Evolutionary conservation across 92 coral and sea anemone species (phyloP).

Genomic region (Umimayanthus chanpuru): DNA sequence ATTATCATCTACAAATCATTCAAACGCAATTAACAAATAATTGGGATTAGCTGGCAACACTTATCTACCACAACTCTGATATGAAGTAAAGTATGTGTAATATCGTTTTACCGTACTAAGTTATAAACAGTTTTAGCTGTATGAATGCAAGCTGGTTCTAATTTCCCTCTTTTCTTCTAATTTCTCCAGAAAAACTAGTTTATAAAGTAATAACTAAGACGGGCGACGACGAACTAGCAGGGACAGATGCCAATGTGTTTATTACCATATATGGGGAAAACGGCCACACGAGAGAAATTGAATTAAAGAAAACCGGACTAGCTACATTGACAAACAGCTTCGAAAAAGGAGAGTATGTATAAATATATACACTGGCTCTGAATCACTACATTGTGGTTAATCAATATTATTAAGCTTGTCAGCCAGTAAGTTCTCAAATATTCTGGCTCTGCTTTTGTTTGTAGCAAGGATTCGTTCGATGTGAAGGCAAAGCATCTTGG

Average conservation of each 20-base stretch:
- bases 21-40: too few species aligned
- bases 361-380: neutral
- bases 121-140: neutral
- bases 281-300: neutral
- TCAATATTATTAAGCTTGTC: neutral
- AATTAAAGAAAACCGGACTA: neutral
- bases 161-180: neutral
- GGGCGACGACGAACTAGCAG: neutral
- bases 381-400: neutral
- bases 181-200: neutral
- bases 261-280: slow-evolving; percentile 35
- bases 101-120: neutral
- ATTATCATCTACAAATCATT: too few species aligned
- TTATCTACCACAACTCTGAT: too few species aligned
- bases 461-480: slow-evolving; percentile 20
- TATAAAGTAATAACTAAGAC: slow-evolving; percentile 42
- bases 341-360: slow-evolving; percentile 26
- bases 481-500: slow-evolving; percentile 36
- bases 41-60: too few species aligned
- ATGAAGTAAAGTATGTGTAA: too few species aligned
- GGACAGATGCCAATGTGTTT: slow-evolving; percentile 31
- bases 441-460: neutral
- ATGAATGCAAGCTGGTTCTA: neutral
- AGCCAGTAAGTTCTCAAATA: neutral
- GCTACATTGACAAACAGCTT: neutral